These are phyloP conservation scores for Heterotilapia buettikoferi DNA, from an alignment of 2,113 vertebrate species.

Conservation along the genomic window DNA sequence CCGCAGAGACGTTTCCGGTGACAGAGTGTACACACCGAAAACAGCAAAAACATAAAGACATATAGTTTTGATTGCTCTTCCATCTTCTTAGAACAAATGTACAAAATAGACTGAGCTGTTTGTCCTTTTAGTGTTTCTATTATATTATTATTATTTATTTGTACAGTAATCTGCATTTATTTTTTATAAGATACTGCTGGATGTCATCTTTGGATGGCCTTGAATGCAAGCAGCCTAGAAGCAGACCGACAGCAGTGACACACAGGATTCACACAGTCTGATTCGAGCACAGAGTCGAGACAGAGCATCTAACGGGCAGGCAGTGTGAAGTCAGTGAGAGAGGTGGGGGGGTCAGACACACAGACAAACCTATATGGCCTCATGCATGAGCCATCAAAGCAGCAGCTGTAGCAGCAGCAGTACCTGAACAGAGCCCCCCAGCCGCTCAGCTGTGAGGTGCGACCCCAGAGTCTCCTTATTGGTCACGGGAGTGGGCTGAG, in stretches of 20 bases:
- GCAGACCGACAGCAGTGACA: slow-evolving; percentile 26
- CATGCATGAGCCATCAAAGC: slow-evolving; percentile 58
- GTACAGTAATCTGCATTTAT: not conserved
- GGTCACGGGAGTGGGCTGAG: slow-evolving; percentile 82
- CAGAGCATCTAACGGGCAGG: slow-evolving; percentile 3
- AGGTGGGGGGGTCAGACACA: not conserved
- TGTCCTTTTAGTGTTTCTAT: not conserved
- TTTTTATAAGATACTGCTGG: not conserved
- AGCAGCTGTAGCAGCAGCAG: slow-evolving; percentile 65
- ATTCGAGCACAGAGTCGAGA: slow-evolving; percentile 1
- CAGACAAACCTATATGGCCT: slow-evolving; percentile 22
- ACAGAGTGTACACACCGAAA: not conserved
- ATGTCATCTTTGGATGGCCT: slow-evolving; percentile 13
- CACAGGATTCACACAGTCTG: slow-evolving; percentile 14
- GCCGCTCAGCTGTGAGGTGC: slow-evolving; percentile 83
- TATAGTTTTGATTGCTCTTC: not conserved
- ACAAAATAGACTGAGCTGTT: not conserved
- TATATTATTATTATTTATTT: not conserved
- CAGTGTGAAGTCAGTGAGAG: not conserved
- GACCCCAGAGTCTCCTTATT: slow-evolving; percentile 85
- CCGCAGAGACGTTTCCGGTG: not conserved
- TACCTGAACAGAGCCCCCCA: slow-evolving; percentile 90
- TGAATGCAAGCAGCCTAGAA: slow-evolving; percentile 13
- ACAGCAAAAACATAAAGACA: not conserved
- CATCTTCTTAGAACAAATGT: not conserved